Evolutionary conservation across 1,140 invertebrate genomes (phyloP), one percentile per base, ranked within the genome.

Genomic region (Hyles vespertilio): DNA sequence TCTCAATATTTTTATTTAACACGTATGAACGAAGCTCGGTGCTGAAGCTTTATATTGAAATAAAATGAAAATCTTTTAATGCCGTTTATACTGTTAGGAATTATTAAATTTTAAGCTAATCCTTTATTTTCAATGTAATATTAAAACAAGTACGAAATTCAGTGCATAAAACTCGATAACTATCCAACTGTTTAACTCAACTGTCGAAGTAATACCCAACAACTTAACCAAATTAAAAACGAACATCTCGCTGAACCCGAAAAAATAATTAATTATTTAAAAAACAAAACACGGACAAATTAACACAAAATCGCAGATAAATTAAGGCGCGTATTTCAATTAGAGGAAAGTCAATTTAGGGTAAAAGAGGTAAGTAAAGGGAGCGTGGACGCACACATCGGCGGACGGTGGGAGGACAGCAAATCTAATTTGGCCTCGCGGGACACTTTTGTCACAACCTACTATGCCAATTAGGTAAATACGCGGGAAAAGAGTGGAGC

Each of bases 381-480:
- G 72, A 68, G 70, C 61, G 58, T 36, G 51, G 61, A 51, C 67
- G 66, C 52, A 63, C 59, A 56, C 69, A 67, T 61, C 55, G 61
- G 32, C 52, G 54, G 36, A 51, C 62, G 71, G 63, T 61, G 65
- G 73, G 56, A 60, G 70, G 61, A 52, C 50, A 59, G 61, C 56
- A 63, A 81, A 85, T 83, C 77, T 84, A 84, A 86, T 85, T 87
- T 85, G 69, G 71, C 65, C 65, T 70, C 66, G 61, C 58, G 72
- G 75, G 75, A 84, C 36, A 40, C 76, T 84, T 87, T 85, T 83
- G 81, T 86, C 80, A 79, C 76, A 77, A 64, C 66, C 72, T 67
- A 77, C 71, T 76, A 74, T 66, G 59, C 76, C 84, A 85, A 85
- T 85, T 87, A 85, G 72, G 77, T 81, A 85, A 87, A 87, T 82